Percentiles rank a stretch among this genome's conserved stretches.
phyloP scores from a whole-genome alignment of 1,140 invertebrate genomes.

The Bombus pyrosoma region DNA sequence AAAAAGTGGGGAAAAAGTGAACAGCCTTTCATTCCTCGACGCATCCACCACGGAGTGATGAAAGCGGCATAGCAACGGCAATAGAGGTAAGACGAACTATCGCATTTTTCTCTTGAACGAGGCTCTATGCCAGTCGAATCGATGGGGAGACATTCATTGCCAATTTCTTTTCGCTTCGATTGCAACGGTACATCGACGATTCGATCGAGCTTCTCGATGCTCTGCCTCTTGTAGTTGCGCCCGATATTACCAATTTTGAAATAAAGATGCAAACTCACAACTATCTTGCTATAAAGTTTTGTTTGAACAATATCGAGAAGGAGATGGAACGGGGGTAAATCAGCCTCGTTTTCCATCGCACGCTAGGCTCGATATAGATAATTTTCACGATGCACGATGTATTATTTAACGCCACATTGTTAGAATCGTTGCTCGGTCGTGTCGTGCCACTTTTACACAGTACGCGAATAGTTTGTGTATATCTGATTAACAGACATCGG shows the following conservation, averaged over 20 bases:
- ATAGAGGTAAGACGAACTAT: conserved; percentile 41
- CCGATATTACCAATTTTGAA: conserved; percentile 11
- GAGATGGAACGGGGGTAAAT: neutral
- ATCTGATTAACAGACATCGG: neutral
- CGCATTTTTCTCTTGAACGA: conserved; percentile 17
- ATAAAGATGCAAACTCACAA: neutral
- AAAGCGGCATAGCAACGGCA: conserved; percentile 37
- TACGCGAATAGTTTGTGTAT: neutral
- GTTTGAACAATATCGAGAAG: too few species aligned
- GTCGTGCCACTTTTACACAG: neutral
- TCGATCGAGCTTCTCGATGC: conserved; percentile 9
- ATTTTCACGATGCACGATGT: neutral
- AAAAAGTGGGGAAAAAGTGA: neutral
- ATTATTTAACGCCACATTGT: neutral
- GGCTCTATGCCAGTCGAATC: conserved; percentile 33
- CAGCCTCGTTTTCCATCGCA: neutral
- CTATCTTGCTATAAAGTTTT: neutral
- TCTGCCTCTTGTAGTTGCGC: neutral
- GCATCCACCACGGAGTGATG: conserved; percentile 24
- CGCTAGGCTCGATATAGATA: neutral
- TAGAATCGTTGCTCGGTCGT: neutral
- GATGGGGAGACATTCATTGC: conserved; percentile 34
- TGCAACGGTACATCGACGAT: neutral
- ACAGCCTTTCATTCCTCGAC: neutral
- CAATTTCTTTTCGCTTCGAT: conserved; percentile 43